A percentile compares a stretch with the other conserved stretches of the same genome.
phyloP scores from a whole-genome alignment of 1,140 invertebrate genomes.

The Drosophila repleta region DNA sequence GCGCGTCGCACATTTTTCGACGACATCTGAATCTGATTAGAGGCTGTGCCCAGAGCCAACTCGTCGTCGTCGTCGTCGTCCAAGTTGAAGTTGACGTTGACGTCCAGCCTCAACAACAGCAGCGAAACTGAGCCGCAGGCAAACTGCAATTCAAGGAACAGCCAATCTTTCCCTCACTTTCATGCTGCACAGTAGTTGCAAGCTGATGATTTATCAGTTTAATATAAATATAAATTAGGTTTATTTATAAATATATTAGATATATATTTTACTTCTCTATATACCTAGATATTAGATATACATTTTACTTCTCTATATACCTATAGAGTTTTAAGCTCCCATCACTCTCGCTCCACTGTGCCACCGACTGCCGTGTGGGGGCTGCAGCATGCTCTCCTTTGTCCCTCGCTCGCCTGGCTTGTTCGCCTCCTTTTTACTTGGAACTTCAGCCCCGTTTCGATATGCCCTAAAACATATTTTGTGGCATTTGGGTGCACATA shows the following conservation, averaged over 20 bases:
- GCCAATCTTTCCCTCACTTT: slow-evolving; percentile 18
- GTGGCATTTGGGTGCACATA: slow-evolving; percentile 48
- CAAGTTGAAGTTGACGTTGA: slow-evolving; percentile 64
- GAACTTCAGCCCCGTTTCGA: slow-evolving; percentile 43
- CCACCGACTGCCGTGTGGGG: slow-evolving; percentile 12
- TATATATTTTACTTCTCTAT: no score
- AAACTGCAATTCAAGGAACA: slow-evolving; percentile 53
- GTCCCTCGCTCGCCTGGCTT: neutral
- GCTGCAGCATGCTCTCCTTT: neutral
- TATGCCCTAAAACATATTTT: slow-evolving; percentile 66
- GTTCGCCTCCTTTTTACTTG: slow-evolving; percentile 27
- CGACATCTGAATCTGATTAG: slow-evolving; percentile 82
- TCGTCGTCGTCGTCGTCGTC: slow-evolving; percentile 47
- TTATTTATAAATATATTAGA: no score
- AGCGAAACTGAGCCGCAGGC: slow-evolving; percentile 38
- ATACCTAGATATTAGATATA: no score
- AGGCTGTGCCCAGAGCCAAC: slow-evolving; percentile 20
- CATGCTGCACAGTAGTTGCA: slow-evolving; percentile 29
- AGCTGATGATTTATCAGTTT: no score
- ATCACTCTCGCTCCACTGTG: slow-evolving; percentile 7
- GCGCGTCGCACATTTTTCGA: slow-evolving; percentile 81
- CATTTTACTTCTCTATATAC: no score
- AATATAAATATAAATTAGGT: no score
- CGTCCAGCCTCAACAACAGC: slow-evolving; percentile 59
- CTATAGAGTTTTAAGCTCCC: no score